These are phyloP conservation scores for Chionomys nivalis DNA, from an alignment of 2,113 vertebrate species.

Conservation along the genomic window DNA sequence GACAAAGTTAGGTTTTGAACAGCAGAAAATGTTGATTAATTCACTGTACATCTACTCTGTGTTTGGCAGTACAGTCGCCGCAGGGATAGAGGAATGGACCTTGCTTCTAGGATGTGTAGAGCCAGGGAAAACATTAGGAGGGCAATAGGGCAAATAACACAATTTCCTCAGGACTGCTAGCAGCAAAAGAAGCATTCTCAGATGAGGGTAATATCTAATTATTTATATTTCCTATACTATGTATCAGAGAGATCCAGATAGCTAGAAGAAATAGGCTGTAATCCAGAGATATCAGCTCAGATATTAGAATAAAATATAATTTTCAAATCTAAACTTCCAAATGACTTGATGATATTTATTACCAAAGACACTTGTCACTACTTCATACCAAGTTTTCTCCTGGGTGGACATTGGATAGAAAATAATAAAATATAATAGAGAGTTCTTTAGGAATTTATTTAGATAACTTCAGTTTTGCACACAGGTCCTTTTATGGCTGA, in stretches of 20 bases:
- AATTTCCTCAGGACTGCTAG: neutral
- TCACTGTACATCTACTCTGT: neutral
- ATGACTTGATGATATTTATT: constrained; percentile 36
- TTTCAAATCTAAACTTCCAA: constrained; percentile 26
- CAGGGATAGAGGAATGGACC: neutral
- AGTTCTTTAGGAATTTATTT: neutral
- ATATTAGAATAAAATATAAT: neutral
- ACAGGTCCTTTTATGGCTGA: neutral
- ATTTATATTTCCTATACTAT: neutral
- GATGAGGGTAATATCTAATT: neutral
- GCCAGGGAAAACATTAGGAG: neutral
- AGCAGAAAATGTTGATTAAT: neutral
- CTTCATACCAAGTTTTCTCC: constrained; percentile 29
- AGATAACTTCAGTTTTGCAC: neutral
- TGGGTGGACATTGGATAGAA: neutral
- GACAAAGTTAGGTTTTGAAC: neutral
- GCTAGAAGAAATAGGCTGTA: neutral
- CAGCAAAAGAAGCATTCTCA: neutral
- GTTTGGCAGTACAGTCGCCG: rapidly evolving
- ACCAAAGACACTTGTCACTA: constrained; percentile 5
- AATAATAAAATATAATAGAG: constrained; percentile 8
- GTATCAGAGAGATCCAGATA: neutral
- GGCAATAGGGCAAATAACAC: neutral
- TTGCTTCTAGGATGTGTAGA: neutral
- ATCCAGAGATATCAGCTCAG: neutral